Evolutionary conservation across 2,888 invertebrate species (phyloP).

Genomic region (Nemoura dubitans): DNA sequence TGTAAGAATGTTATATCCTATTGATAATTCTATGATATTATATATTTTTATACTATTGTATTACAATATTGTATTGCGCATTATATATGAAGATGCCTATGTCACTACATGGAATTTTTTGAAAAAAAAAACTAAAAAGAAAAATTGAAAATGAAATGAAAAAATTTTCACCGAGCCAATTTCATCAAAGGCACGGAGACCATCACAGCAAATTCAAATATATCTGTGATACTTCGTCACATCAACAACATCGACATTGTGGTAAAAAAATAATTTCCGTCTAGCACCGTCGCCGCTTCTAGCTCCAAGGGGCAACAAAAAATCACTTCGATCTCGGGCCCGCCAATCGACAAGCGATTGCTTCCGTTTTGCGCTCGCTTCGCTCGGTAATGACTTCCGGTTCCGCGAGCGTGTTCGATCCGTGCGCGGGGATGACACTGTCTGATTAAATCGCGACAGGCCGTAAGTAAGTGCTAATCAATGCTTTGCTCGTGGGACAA

Average conservation of each 20-base stretch:
- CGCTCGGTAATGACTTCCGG: neutral
- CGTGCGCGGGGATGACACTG: neutral
- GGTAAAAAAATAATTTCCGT: constrained; percentile 5
- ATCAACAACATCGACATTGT: neutral
- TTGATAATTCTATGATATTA: too few species aligned
- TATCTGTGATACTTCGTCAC: neutral
- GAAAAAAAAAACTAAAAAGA: too few species aligned
- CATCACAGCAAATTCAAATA: too few species aligned
- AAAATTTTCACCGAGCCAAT: too few species aligned
- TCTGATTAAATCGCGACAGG: neutral
- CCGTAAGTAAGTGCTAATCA: neutral
- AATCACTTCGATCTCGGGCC: neutral
- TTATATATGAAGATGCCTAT: too few species aligned
- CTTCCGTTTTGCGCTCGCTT: neutral
- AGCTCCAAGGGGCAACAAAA: neutral
- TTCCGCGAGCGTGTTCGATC: neutral
- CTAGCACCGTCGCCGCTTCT: neutral
- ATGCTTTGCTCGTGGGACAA: too few species aligned
- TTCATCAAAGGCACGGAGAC: too few species aligned
- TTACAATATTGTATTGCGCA: too few species aligned
- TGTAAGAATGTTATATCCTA: too few species aligned
- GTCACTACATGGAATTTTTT: too few species aligned
- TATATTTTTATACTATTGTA: too few species aligned
- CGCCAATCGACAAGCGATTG: neutral
- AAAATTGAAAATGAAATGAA: too few species aligned